Percentiles rank a stretch among this genome's conserved stretches.
These are phyloP conservation scores for Lepilemur septentrionalis DNA, from an alignment of 2,797 vertebrate species.

Conservation along the genomic window DNA sequence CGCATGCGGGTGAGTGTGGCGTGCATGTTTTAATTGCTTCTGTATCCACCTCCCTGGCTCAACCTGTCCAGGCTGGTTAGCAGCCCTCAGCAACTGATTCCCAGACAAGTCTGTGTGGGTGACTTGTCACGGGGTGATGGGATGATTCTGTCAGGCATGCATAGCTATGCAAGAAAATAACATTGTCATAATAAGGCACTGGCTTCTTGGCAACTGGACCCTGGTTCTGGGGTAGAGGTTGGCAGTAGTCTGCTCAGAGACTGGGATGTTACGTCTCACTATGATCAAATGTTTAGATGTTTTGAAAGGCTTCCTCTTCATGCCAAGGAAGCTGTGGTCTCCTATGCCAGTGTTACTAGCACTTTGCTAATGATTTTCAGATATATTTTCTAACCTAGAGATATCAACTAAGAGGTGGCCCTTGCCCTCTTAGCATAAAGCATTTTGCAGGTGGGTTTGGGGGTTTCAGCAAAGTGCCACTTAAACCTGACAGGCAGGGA, in stretches of 20 bases:
- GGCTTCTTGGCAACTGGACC: constrained; percentile 41
- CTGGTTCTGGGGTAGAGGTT: neutral
- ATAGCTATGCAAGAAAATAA: constrained; percentile 30
- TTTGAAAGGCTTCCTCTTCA: neutral
- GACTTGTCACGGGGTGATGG: neutral
- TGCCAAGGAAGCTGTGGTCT: neutral
- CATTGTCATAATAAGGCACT: constrained; percentile 18
- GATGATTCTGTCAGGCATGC: neutral
- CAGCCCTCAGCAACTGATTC: constrained; percentile 48
- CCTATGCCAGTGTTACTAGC: constrained; percentile 31
- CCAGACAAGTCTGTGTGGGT: constrained; percentile 46
- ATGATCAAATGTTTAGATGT: constrained; percentile 1
- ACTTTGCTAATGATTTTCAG: constrained; percentile 43
- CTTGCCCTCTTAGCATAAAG: neutral
- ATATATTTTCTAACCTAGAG: neutral
- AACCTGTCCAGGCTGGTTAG: constrained; percentile 54
- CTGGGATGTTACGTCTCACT: constrained; percentile 8
- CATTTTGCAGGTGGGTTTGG: neutral
- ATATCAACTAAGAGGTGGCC: neutral
- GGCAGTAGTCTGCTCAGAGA: constrained; percentile 20
- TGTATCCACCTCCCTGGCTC: constrained; percentile 39
- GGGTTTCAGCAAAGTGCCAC: neutral
- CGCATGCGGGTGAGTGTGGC: neutral
- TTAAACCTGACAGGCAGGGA: neutral
- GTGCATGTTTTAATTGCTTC: constrained; percentile 54